A percentile compares a stretch with the other conserved stretches of the same genome.
phyloP scores from a whole-genome alignment of 2,888 invertebrate species.

The Pristionchus mayeri region DNA sequence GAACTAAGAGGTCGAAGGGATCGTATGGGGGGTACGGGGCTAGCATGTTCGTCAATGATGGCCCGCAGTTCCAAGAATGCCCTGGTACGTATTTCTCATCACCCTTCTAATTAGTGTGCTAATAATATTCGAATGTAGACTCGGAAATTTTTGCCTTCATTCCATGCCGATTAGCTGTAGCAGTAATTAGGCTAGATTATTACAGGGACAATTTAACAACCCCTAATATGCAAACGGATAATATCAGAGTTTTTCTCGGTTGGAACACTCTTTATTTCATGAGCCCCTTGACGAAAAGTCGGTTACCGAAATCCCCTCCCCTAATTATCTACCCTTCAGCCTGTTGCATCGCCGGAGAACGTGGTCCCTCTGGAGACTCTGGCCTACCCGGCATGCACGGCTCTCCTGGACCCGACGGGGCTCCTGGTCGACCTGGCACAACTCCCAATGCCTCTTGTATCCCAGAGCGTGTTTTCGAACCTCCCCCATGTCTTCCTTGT shows the following conservation, averaged over 20 bases:
- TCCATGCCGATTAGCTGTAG: no score
- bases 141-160: no score
- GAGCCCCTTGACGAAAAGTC: no score
- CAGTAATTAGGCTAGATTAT: no score
- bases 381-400: conserved; percentile 72
- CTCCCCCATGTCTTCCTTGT: conserved; percentile 76
- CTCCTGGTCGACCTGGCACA: conserved; percentile 75
- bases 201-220: no score
- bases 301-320: no score
- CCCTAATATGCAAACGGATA: no score
- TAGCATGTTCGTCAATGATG: conserved; percentile 68
- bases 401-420: conserved; percentile 74
- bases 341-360: conserved; percentile 75
- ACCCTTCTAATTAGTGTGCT: no score
- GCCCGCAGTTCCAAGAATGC: conserved; percentile 76
- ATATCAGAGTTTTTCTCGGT: no score
- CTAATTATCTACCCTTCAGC: no score
- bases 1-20: conserved; percentile 44
- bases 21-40: conserved; percentile 54
- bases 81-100: conserved; percentile 61
- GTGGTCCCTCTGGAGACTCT: conserved; percentile 69
- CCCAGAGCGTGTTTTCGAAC: conserved; percentile 76
- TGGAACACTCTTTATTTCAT: no score
- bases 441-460: conserved; percentile 76
- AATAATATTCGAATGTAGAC: no score